Evolutionary conservation across 2,113 vertebrate genomes (phyloP).

Genomic region (Onychorhynchus coronatus): DNA sequence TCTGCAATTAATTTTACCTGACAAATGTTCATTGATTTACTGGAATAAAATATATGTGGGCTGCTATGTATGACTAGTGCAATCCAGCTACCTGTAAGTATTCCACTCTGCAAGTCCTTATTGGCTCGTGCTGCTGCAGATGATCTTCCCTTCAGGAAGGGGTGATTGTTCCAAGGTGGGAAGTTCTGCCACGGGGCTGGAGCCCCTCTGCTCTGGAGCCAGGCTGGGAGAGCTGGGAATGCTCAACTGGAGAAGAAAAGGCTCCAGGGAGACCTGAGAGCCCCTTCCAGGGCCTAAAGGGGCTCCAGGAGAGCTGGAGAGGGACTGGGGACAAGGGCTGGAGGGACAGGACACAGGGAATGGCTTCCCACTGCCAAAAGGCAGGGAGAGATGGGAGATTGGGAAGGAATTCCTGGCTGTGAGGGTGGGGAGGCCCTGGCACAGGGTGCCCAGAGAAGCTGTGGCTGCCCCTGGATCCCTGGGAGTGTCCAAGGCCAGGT

Average conservation of each 20-base stretch:
- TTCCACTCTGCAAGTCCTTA: constrained; percentile 3
- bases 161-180: neutral
- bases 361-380: fast-evolving
- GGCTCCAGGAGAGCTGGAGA: neutral
- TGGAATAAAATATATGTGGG: constrained; percentile 38
- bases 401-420: fast-evolving
- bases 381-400: fast-evolving
- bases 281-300: fast-evolving
- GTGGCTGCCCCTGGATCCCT: neutral
- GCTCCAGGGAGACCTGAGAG: neutral
- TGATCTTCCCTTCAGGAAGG: no score
- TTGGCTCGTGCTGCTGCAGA: neutral
- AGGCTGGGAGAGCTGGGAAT: neutral
- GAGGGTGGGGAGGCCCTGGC: neutral
- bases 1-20: constrained; percentile 71
- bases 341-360: neutral
- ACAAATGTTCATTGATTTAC: constrained; percentile 70
- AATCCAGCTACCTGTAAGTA: constrained; percentile 13
- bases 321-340: neutral
- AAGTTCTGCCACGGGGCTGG: neutral
- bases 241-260: neutral
- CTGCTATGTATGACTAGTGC: constrained; percentile 4
- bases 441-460: neutral
- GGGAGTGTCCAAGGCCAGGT: fast-evolving
- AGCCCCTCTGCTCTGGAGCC: neutral